Evolutionary conservation across 2,113 vertebrate genomes (phyloP), one percentile per base, ranked within the genome.

Genomic region (Periophthalmodon schlosseri): DNA sequence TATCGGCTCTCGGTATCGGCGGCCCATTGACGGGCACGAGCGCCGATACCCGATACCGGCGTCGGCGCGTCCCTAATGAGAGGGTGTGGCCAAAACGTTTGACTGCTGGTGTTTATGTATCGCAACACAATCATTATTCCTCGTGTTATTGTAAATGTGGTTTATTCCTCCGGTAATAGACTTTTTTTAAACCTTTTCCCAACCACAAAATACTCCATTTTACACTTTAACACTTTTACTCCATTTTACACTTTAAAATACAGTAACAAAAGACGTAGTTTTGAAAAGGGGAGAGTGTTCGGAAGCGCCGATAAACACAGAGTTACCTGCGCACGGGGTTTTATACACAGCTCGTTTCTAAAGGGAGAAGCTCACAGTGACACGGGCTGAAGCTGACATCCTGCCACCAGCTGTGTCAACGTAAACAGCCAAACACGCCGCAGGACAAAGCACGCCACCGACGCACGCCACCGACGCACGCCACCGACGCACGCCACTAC

Each of bases 361-460:
- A 86, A 85, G 88, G 87, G 75, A 90, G 91, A 92, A 92, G 90
- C 92, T 93, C 92, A 94, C 91, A 93, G 89, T 92, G 82, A 90
- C 70, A 34, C 77, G 88, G 84, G 92, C 86, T 89, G 83, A 83
- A 87, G 86, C 90, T 91, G 88, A 93, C 91, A 93, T 94, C 91
- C 92, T 93, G 93, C 91, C 88, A 91, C 92, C 93, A 94, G 93
- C 93, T 94, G 93, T 93, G 91, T 94, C 93, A 94, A 94, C 92
- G 91, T 91, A 87, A 91, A 93, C 88, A 92, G 80, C 77, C 80
- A 80, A 80, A 86, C 83, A 83, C 75, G 82, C 78, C 70, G 60
- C 16, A 80, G 76, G 80, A 73, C 70, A 52, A 70, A 54, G 56
- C 88, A 82, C 82, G 61, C 21, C 68, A 64, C 68, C 47, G 23